Conservation (phyloP, 2,797 vertebrate species). For the Rhabdophis nuchalis region DNA sequence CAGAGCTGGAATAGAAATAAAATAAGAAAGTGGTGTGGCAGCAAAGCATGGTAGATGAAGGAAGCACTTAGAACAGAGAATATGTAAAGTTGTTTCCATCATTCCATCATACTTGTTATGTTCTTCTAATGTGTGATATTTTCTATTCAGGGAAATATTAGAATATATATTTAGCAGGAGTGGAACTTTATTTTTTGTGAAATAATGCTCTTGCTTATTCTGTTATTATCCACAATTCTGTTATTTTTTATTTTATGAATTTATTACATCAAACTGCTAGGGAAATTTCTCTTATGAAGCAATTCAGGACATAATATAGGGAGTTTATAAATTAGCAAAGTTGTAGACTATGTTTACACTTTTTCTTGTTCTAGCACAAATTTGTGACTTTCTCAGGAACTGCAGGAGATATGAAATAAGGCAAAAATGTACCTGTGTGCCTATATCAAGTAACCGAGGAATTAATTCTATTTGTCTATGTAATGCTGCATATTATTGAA, state of each 20-base stretch:
- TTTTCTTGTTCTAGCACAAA: slow-evolving; percentile 6
- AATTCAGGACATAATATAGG: neutral
- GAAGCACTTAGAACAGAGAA: neutral
- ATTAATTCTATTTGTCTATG: neutral
- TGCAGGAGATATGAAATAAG: neutral
- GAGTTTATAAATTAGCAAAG: slow-evolving; percentile 3
- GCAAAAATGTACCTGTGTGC: neutral
- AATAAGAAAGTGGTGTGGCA: neutral
- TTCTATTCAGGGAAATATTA: neutral
- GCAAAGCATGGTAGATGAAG: neutral
- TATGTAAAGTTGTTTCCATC: neutral
- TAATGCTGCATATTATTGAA: slow-evolving; percentile 14
- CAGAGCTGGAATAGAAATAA: neutral
- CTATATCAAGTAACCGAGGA: neutral
- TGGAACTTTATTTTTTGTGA: neutral
- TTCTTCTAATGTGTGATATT: neutral
- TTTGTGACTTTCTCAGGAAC: neutral
- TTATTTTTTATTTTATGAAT: neutral
- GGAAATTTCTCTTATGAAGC: slow-evolving; percentile 11
- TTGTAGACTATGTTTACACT: slow-evolving; percentile 16
- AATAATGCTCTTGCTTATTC: neutral
- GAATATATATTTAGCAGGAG: neutral
- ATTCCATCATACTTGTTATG: neutral
- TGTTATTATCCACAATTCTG: neutral
- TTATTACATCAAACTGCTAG: neutral